Conservation (phyloP, 2,113 vertebrate species). For the Thamnaconus septentrionalis region DNA sequence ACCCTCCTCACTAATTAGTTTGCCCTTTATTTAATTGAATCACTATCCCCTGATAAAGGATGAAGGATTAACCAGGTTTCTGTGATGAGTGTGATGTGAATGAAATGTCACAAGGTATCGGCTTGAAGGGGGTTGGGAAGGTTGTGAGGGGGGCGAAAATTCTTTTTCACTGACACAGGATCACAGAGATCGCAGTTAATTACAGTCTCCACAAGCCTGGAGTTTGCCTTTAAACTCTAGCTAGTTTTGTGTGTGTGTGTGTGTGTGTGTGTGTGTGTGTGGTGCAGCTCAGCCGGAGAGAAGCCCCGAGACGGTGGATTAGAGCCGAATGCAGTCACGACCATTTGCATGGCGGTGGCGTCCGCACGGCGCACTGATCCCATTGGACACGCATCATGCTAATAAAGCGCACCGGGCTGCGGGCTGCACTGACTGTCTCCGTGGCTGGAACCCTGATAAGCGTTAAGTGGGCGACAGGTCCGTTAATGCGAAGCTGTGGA, state of each 20-base stretch:
- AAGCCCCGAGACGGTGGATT: conserved; percentile 31
- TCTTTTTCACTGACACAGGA: conserved; percentile 21
- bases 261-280: conserved; percentile 16
- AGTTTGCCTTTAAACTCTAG: conserved; percentile 24
- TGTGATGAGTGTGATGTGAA: conserved; percentile 35
- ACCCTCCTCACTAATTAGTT: conserved; percentile 22
- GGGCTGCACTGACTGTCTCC: conserved; percentile 14
- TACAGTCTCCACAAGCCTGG: conserved; percentile 39
- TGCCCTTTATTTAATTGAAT: conserved; percentile 45
- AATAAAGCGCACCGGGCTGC: conserved; percentile 15
- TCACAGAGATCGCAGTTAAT: conserved; percentile 43
- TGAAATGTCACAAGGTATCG: conserved; percentile 43
- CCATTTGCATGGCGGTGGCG: conserved; percentile 10
- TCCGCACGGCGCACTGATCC: not conserved
- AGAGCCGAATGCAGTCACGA: conserved; percentile 21
- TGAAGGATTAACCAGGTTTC: conserved; percentile 27
- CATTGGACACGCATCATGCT: conserved; percentile 34
- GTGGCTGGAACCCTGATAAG: conserved; percentile 26
- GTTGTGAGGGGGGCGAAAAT: not conserved
- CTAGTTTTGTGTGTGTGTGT: conserved; percentile 2
- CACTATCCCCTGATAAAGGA: conserved; percentile 7
- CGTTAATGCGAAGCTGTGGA: conserved; percentile 2
- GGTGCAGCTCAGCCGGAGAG: not conserved
- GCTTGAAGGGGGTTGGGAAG: not conserved
- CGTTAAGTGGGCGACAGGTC: conserved; percentile 2